Evolutionary conservation across 2,888 invertebrate species (phyloP).

Genomic region (Aphrophora alni): DNA sequence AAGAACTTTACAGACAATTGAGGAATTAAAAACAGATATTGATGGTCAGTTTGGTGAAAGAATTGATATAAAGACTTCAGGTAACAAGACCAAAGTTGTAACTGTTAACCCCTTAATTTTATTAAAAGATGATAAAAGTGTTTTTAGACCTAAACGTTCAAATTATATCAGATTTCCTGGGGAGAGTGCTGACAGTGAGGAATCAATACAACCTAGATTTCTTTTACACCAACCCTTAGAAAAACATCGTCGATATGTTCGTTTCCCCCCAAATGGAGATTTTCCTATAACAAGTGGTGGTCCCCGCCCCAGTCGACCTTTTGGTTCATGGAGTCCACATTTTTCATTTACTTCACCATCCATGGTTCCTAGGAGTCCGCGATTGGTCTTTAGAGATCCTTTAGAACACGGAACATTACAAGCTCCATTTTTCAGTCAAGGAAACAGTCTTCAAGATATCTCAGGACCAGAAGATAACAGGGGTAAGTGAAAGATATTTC

Average conservation of each 20-base stretch:
- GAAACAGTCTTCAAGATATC: slow-evolving; percentile 35
- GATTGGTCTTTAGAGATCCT: slow-evolving; percentile 53
- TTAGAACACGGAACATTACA: slow-evolving; percentile 51
- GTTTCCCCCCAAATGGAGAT: slow-evolving; percentile 46
- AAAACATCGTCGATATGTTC: slow-evolving; percentile 47
- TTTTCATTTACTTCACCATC: slow-evolving; percentile 40
- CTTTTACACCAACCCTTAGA: background rate
- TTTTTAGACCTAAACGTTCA: slow-evolving; percentile 24
- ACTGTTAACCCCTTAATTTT: slow-evolving; percentile 18
- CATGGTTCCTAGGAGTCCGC: slow-evolving; percentile 52
- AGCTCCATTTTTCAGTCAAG: slow-evolving; percentile 44
- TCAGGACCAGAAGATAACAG: slow-evolving; percentile 43
- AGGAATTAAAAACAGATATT: slow-evolving; percentile 16
- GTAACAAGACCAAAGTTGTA: slow-evolving; percentile 15
- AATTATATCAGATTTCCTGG: slow-evolving; percentile 2
- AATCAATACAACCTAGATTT: background rate
- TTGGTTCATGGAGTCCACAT: slow-evolving; percentile 30
- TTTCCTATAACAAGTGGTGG: slow-evolving; percentile 33
- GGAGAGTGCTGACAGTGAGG: background rate
- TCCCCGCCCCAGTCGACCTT: slow-evolving; percentile 38
- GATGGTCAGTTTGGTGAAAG: slow-evolving; percentile 29
- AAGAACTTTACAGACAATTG: background rate
- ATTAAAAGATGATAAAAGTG: slow-evolving; percentile 2
- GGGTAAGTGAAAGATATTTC: too few species aligned
- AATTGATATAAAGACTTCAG: slow-evolving; percentile 15